These are phyloP conservation scores for Spicauda simplicius DNA, from an alignment of 2,888 invertebrate species.

Conservation along the genomic window DNA sequence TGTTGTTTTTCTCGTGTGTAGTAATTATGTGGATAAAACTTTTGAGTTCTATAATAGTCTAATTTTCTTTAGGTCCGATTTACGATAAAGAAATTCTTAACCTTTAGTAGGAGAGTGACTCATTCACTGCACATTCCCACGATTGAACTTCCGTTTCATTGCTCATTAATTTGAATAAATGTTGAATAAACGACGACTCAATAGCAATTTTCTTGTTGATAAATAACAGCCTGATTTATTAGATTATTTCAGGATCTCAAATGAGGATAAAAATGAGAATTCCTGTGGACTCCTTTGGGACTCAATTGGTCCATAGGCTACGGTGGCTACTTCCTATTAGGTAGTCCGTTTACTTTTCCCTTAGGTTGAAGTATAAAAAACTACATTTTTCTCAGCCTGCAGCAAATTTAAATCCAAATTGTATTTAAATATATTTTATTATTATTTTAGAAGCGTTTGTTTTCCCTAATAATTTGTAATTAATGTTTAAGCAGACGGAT, in stretches of 20 bases:
- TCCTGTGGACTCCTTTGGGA: too few relatives aligned
- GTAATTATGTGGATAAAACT: background rate
- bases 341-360: too few relatives aligned
- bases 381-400: too few relatives aligned
- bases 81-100: constrained; percentile 7
- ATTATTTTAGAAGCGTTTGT: too few relatives aligned
- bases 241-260: background rate
- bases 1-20: constrained; percentile 46
- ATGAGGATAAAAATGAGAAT: too few relatives aligned
- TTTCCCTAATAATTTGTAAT: too few relatives aligned
- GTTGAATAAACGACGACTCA: constrained; percentile 18
- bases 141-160: constrained; percentile 39
- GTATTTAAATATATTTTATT: too few relatives aligned
- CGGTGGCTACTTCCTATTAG: too few relatives aligned
- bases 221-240: background rate
- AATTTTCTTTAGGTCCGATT: background rate
- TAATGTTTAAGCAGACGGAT: too few relatives aligned
- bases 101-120: constrained; percentile 29
- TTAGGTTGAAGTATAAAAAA: too few relatives aligned
- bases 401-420: too few relatives aligned
- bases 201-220: constrained; percentile 29
- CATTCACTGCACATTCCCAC: constrained; percentile 40
- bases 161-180: constrained; percentile 42
- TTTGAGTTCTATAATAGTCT: background rate
- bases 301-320: too few relatives aligned